A percentile compares a stretch with the other conserved stretches of the same genome.
Conservation (phyloP, 2,113 vertebrate species). For the Gopherus flavomarginatus region DNA sequence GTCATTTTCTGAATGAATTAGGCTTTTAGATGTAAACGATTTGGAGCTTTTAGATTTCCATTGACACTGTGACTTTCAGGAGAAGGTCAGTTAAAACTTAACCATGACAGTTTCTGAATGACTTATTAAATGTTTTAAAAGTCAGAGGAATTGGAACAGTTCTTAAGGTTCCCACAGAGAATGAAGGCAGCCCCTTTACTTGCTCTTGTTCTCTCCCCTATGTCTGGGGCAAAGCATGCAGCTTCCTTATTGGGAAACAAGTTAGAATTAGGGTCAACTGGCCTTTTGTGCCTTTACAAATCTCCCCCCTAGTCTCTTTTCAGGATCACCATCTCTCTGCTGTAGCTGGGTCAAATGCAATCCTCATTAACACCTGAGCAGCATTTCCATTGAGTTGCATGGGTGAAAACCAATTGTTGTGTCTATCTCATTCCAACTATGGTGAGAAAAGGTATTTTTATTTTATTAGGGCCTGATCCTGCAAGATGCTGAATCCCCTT, state of each 20-base stretch:
- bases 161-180: neutral
- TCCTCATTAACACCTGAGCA: neutral
- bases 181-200: neutral
- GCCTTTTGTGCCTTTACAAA: neutral
- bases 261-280: neutral
- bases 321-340: neutral
- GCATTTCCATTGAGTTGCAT: neutral
- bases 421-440: neutral
- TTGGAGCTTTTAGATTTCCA: conserved; percentile 58
- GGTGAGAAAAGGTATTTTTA: neutral
- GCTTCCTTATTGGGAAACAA: neutral
- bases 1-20: conserved; percentile 45
- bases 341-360: neutral
- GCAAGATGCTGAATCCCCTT: neutral
- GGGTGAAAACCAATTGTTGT: neutral
- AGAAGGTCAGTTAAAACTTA: conserved; percentile 44
- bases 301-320: neutral
- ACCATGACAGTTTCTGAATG: conserved; percentile 6
- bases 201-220: neutral
- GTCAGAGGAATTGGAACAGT: neutral
- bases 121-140: conserved; percentile 32
- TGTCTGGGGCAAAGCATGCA: neutral
- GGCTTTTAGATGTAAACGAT: conserved; percentile 38
- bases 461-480: neutral
- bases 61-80: conserved; percentile 30